Evolutionary conservation across 2,113 vertebrate species (phyloP), one percentile per base, ranked within the genome.

Genomic region (Phyllostomus hastatus): DNA sequence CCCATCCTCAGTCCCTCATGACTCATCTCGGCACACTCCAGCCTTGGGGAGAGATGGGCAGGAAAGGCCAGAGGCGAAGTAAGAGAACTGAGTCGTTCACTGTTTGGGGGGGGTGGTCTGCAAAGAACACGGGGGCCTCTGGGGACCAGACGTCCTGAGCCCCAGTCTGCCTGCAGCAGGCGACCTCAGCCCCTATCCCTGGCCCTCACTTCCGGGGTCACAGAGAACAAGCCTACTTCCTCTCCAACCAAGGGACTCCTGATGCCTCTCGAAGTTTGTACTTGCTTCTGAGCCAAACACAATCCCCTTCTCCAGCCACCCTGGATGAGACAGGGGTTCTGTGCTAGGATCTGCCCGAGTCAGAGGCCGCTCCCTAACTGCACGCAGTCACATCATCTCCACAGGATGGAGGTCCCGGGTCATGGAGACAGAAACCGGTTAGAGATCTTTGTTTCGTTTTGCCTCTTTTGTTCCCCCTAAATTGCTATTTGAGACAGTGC

Each of bases 271-370:
- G 15, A 28, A 17, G 16, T 35, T 52, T 78, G 12, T 20, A 5
- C 52, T 78, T 91, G 70, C 73, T 76, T 92, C 87, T 75, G 64
- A 95, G 41, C 43, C 67, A 33, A 89, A 15, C 2, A 1, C 16
- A 43, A 43, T n/a, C 48, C n/a, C 22, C 67, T 73, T 57, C 41
- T 75, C 89, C 64, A 24, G 1, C n/a, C 2, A 0, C 24, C 24
- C 48, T 86, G 26, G 75, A 43, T 46, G 33, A 52, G n/a, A 54
- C 31, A 84, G 84, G 31, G 11, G 41, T 79, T 57, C 38, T 73
- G 22, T 43, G 38, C 61, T 17, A 64, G 75, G 70, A 70, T 43
- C 52, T 86, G 72, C 31, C 31, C 38, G 8, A 70, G 57, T n/a
- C 50, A 64, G 67, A 95, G 86, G 67, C 9, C 19, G 35, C 33